Base-by-base conservation (phyloP, 2,888 invertebrate species). In the Magallana nippona region DNA sequence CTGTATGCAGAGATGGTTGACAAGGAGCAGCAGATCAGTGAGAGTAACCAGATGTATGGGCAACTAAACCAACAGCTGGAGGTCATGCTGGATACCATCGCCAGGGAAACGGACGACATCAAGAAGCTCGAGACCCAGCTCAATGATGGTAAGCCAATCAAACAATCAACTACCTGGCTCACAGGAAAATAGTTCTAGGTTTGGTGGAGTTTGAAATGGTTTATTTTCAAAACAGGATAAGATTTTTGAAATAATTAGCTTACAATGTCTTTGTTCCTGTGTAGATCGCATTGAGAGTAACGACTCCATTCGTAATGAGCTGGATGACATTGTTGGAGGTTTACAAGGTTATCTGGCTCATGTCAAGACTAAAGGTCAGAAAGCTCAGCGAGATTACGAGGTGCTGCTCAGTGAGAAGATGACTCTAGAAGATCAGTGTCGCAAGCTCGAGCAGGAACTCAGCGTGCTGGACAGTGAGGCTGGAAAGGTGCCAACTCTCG, bases 281-380 rank as follows among this genome's bases (percentile, higher is more conserved):
- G 1, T 86, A 91, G 92, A 91, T 82, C 89, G 90, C 27, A 86
- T 90, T 27, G 91, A 92, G 71, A 88, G 84, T 81, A 91, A 91
- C 83, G 93, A 93, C 10, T 90, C 90, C 17, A 85, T 93, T 56
- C 86, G 91, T 27, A 89, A 89, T 60, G 93, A 94, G 86, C 89
- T 94, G 58, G 93, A 93, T 85, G 90, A 91, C 77, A 92, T 94
- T 79, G 91, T 93, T 0, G 89, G 88, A 27, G 93, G 93, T 27
- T 87, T 94, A 80, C 92, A 93, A 86, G 88, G 89, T 10, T 93
- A 94, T 85, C 87, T 94, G 79, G 88, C 89, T n/a, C 91, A 91
- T 82, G 92, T 93, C 57, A 91, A 92, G 86, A 88, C 88, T 19
- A 91, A 92, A 85, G 92, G 91, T 11, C 87, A 90, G 32, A 88